phyloP scores from a whole-genome alignment of 1,140 invertebrate genomes.

The Heliconius hewitsoni region DNA sequence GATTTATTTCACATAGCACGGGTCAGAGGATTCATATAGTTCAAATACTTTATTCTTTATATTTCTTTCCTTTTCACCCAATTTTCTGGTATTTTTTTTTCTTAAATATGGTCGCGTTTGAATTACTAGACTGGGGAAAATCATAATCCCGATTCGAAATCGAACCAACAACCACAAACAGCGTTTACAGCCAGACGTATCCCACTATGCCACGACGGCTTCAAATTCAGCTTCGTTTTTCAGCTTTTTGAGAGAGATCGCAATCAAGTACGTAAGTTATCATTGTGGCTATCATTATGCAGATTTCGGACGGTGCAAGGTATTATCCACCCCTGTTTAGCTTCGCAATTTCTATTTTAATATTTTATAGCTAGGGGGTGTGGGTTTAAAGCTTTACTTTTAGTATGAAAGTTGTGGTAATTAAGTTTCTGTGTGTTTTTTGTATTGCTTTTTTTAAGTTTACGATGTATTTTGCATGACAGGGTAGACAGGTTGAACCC shows the following conservation, averaged over 20 bases:
- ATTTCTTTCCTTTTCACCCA: too few species aligned
- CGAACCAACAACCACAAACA: too few species aligned
- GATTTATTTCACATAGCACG: too few species aligned
- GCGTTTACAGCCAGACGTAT: too few species aligned
- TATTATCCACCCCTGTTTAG: not conserved
- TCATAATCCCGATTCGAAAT: too few species aligned
- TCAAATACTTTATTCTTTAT: too few species aligned
- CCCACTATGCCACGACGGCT: too few species aligned
- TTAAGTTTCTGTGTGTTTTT: not conserved
- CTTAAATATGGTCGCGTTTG: too few species aligned
- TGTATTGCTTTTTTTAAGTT: not conserved
- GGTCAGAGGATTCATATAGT: too few species aligned
- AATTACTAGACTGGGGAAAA: too few species aligned
- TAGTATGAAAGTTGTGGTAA: not conserved
- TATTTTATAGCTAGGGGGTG: not conserved
- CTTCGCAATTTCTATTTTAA: conserved; percentile 2
- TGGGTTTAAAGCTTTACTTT: not conserved
- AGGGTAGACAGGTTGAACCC: not conserved
- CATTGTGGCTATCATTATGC: not conserved
- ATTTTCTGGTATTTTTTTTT: too few species aligned
- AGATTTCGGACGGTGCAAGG: conserved; percentile 2
- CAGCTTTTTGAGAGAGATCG: not conserved
- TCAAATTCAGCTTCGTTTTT: too few species aligned
- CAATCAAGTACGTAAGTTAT: not conserved
- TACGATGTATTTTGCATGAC: not conserved